These are phyloP conservation scores for Diabrotica virgifera DNA, from an alignment of 1,140 invertebrate genomes.

Conservation along the genomic window DNA sequence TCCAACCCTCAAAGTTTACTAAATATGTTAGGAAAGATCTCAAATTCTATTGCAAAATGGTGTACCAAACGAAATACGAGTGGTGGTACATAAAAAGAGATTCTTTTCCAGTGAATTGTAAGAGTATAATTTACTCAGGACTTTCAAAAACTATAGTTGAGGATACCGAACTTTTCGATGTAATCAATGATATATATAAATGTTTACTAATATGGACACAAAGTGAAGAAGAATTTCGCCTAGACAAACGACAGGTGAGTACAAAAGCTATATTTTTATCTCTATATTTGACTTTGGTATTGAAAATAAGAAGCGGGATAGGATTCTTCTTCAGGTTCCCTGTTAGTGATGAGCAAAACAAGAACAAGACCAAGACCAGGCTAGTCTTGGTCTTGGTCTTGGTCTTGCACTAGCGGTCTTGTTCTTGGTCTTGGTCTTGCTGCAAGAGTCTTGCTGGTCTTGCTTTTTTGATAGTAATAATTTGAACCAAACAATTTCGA, in stretches of 20 bases:
- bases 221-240: neutral
- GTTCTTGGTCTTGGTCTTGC: too few species aligned
- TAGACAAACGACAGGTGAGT: neutral
- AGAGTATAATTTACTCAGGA: neutral
- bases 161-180: neutral
- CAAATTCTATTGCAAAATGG: neutral
- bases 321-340: too few species aligned
- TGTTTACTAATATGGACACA: conserved; percentile 1
- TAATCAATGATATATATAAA: neutral
- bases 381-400: too few species aligned
- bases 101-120: conserved; percentile 12
- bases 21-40: conserved; percentile 2
- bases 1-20: neutral
- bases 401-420: too few species aligned
- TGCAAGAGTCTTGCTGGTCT: too few species aligned
- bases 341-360: too few species aligned
- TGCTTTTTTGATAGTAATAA: too few species aligned
- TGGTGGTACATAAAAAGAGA: conserved; percentile 13
- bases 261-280: too few species aligned
- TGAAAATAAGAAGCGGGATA: too few species aligned
- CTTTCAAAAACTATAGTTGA: neutral
- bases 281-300: too few species aligned
- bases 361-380: too few species aligned
- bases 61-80: neutral
- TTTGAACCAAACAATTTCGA: too few species aligned